Percentiles rank a stretch among this genome's conserved stretches.
These are phyloP conservation scores for Indicator maculatus DNA, from an alignment of 2,113 vertebrate genomes.

Conservation along the genomic window DNA sequence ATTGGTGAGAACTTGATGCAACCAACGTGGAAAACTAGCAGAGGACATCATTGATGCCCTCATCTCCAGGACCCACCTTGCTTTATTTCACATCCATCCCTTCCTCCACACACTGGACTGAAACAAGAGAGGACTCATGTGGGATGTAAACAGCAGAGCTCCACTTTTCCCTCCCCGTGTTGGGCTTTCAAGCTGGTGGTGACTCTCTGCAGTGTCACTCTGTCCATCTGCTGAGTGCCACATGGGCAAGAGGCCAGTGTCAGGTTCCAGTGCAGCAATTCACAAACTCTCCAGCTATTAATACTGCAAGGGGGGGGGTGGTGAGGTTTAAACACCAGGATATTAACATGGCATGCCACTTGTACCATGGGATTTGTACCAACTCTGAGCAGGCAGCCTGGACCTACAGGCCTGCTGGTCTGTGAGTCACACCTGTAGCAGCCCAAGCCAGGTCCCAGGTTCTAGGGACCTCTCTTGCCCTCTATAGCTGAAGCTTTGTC, in stretches of 20 bases:
- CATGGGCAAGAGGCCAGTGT: background rate
- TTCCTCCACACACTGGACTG: rapidly evolving
- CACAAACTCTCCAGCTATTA: background rate
- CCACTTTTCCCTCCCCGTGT: background rate
- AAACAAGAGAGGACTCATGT: background rate
- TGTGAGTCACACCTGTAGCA: background rate
- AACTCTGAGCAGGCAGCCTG: background rate
- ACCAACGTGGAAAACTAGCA: background rate
- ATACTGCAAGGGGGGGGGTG: background rate
- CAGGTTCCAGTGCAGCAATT: conserved; percentile 10
- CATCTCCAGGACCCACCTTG: background rate
- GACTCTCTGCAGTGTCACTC: background rate
- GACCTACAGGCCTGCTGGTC: background rate
- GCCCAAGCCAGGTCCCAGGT: background rate
- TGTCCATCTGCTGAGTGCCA: background rate
- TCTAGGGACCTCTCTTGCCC: background rate
- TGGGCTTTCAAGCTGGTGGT: background rate
- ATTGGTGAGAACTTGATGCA: background rate
- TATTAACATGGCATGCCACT: background rate
- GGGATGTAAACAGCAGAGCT: background rate
- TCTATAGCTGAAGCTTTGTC: background rate
- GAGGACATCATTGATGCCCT: background rate
- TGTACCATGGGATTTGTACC: conserved; percentile 4
- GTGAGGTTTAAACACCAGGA: background rate
- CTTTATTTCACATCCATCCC: background rate